Base-by-base conservation (phyloP, 2,113 vertebrate genomes). In the Nyctibius bracteatus region DNA sequence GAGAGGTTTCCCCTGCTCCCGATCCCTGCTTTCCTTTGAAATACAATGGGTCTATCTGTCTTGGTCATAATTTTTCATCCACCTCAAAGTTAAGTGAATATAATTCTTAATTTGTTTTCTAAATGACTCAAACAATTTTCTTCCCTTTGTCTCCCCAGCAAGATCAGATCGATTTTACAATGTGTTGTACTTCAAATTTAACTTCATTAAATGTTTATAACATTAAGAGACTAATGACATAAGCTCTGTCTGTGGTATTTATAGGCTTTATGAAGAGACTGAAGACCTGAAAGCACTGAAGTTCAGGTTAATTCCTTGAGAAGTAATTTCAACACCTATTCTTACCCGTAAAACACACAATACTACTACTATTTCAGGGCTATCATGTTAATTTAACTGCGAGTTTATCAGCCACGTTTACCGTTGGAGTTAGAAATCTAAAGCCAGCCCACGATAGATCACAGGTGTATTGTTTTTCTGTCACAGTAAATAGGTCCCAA, bases 131-230 rank as follows among this genome's bases (percentile, higher is more conserved):
- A 91, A 94, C 61, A 90, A 79, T 94, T 92, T 92, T 96, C 77
- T 92, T 94, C 77, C 70, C 37, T 95, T 93, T 92, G 94, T 93
- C 83, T 96, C 77, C 68, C 65, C 61, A 72, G 73, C 77, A 88
- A 95, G 72, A 81, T 74, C 77, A 49, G 92, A 88, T 95, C 28
- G 73, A 96, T 97, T 96, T 95, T 90, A 93, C 84, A 68, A 91
- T 46, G 91, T 92, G 94, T 94, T 84, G 93, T 96, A 47, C 92
- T 96, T 96, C 88, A 89, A 93, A 96, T 95, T 91, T 97, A 96
- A 95, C 92, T 86, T 95, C 83, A 93, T 96, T 96, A 94, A 93
- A 95, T 94, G 82, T 94, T 96, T 95, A 96, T 95, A 94, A 88
- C 92, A 88, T 94, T 92, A 92, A 85, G 52, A 94, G 70, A 37